Evolutionary conservation across 2,113 vertebrate species (phyloP), one percentile per base, ranked within the genome.

Genomic region (Apistogramma diplotaenia): DNA sequence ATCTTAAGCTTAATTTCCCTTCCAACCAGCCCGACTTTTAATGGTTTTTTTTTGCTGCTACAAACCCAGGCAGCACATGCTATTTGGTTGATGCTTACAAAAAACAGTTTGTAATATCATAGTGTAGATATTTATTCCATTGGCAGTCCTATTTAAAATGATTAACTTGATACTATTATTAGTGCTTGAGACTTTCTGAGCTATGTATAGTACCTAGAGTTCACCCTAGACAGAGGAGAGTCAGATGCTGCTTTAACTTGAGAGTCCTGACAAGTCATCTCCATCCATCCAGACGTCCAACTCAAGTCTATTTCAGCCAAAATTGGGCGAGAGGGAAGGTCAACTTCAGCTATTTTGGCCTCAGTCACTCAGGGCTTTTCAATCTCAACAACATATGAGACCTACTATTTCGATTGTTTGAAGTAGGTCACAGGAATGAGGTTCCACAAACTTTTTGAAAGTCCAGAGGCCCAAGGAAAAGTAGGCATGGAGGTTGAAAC

Each of bases 1-100:
- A 43, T 53, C 37, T 55, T 16, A 11, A 58, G 79, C 72, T 86
- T 70, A 43, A 86, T 84, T 87, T 86, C 53, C 79, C 19, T 79
- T 13, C 25, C 40, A 75, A 12, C 25, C 16, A 6, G 19, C 53
- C 27, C 27, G 25, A 74, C 67, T 80, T 73, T 79, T 21, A 82
- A 49, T 56, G 71, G 71, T 56, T 79, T 62, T 43, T 18, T 53
- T 67, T 72, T 73, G 27, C 31, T 86, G 74, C 54, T 33, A 49
- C 5, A 3, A 35, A 33, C 18, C 21, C 51, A 58, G 15, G 25
- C 65, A 70, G 25, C 25, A 70, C 37, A 9, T 72, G 40, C 1
- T 59, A 3, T 74, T 9, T 58, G 19, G n/a, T 70, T 43, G 18
- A 51, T 51, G 43, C 40, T 49, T 70, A 70, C 62, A 49, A 9